A percentile compares a stretch with the other conserved stretches of the same genome.
Conservation (phyloP, 2,113 vertebrate species). For the Probosciger aterrimus region DNA sequence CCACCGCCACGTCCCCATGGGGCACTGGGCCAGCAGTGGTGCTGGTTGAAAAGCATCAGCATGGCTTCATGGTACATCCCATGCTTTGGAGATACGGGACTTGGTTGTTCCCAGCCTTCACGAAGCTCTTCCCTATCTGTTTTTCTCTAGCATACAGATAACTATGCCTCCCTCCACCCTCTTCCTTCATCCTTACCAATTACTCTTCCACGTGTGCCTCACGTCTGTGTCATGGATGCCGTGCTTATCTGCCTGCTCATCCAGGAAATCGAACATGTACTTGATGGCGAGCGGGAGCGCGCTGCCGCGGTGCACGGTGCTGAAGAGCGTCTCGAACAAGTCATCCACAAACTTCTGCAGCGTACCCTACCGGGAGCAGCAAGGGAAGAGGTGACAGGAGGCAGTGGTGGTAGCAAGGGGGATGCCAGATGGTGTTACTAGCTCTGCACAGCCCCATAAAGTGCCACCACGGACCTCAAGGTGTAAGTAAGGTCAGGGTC, state of each 20-base stretch:
- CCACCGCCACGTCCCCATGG: neutral
- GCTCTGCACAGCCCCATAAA: neutral
- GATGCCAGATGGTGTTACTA: neutral
- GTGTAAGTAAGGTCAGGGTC: fast-evolving
- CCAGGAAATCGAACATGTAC: slow-evolving; percentile 99
- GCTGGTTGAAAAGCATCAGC: neutral
- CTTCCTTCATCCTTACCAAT: slow-evolving; percentile 80
- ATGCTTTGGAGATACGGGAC: fast-evolving
- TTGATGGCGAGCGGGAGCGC: slow-evolving; percentile 96
- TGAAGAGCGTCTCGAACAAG: slow-evolving; percentile 97
- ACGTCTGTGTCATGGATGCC: slow-evolving; percentile 94
- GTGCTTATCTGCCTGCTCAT: slow-evolving; percentile 96
- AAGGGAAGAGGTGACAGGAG: neutral
- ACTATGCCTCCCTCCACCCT: neutral
- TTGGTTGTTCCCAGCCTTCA: neutral
- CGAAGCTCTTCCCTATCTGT: neutral
- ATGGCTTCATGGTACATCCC: fast-evolving
- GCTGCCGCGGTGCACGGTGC: slow-evolving; percentile 93
- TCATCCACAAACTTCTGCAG: slow-evolving; percentile 98
- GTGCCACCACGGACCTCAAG: fast-evolving
- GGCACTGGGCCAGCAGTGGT: neutral
- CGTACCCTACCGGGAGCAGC: slow-evolving; percentile 81
- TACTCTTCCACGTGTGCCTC: slow-evolving; percentile 99
- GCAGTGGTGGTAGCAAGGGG: neutral
- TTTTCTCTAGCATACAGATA: neutral